Percentiles rank a stretch among this genome's conserved stretches.
These are phyloP conservation scores for Micromys minutus DNA, from an alignment of 2,113 vertebrate species.

Conservation along the genomic window DNA sequence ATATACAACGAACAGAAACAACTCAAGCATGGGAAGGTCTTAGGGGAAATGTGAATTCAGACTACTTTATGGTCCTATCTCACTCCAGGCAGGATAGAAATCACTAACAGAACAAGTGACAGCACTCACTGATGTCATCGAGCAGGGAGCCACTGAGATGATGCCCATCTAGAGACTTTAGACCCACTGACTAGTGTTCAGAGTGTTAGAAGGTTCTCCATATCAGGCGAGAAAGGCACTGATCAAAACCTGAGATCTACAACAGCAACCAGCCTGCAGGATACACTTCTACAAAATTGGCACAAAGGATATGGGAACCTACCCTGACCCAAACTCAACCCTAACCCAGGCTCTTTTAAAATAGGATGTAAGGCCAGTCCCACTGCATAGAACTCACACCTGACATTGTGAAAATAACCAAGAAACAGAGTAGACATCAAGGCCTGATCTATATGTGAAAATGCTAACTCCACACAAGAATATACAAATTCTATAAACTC, in stretches of 20 bases:
- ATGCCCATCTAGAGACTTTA: neutral
- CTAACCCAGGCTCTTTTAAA: neutral
- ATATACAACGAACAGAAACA: neutral
- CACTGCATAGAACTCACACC: neutral
- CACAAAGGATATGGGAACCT: neutral
- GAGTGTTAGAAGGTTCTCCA: neutral
- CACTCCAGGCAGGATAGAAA: neutral
- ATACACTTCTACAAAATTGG: neutral
- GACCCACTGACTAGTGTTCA: neutral
- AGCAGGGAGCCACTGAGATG: neutral
- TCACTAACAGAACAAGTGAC: neutral
- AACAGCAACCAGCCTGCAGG: neutral
- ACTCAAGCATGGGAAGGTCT: neutral
- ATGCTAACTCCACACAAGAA: neutral
- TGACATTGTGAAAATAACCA: neutral
- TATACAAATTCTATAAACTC: neutral
- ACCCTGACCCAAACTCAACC: no score
- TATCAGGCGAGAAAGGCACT: neutral
- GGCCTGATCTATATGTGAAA: neutral
- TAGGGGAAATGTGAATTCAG: neutral
- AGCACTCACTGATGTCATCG: neutral
- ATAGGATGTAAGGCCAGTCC: neutral
- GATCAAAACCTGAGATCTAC: neutral
- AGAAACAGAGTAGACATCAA: neutral
- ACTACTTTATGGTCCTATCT: neutral